Base-by-base conservation (phyloP, 1,140 invertebrate species). In the Drosophila oshimai region DNA sequence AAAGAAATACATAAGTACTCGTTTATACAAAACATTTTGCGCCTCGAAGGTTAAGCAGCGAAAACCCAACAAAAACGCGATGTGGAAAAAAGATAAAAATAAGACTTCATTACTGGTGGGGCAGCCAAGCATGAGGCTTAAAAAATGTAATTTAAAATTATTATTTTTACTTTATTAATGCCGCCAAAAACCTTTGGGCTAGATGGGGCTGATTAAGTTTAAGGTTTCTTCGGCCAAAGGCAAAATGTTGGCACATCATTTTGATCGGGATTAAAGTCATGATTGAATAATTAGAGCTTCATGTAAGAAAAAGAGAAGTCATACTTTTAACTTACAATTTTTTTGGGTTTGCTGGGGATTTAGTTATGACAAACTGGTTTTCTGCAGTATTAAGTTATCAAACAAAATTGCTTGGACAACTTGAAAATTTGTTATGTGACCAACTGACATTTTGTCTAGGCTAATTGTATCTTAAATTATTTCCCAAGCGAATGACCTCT, bases 11-110 rank as follows among this genome's bases (percentile, higher is more conserved):
- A 12, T 15, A 64, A 72, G 67, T 80, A 73, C 57, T 37, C 18
- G 41, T 13, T 45, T 41, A 55, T 49, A 73, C 39, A 47, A 69
- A 81, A 53, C 61, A 73, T 37, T 78, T 81, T 83, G 60, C 37
- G 58, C 80, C 62, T 71, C 50, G 80, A 83, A 83, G 79, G 79
- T 83, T 83, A 79, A 74, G 20, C 42, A 20, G 57, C 68, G 51
- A 60, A 79, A 77, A 47, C 39, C 51, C 51, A 73, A 73, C 47
- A 76, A 61, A 73, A 51, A 49, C 47, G 12, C 37, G 31, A 20
- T 20, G 33, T 45, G 24, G 41, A 33, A 33, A 64, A 41, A 2
- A 58, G 50, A 67, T 41, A 46, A 57, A 67, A 65, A 55, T n/a
- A 54, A 34, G 34, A 45, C 54, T 54, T 60, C 34, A 72, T 57